Evolutionary conservation across 2,797 vertebrate genomes (phyloP), one percentile per base, ranked within the genome.

Genomic region (Acipenser ruthenus): DNA sequence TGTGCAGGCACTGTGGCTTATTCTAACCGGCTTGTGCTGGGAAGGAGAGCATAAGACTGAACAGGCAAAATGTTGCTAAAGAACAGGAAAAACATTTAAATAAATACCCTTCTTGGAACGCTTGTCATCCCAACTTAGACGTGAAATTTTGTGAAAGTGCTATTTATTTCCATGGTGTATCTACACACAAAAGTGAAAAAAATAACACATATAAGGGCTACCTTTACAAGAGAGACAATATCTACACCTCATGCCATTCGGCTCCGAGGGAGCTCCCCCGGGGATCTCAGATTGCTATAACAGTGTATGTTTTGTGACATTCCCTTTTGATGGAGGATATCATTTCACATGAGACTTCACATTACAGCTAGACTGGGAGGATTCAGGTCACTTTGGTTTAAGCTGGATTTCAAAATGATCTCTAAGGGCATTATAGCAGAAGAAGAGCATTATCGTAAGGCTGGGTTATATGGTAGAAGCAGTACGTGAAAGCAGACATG

Each of bases 261-360:
- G 71, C 67, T 75, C 72, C 69, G 50, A 64, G 12, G 65, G 70
- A 78, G 79, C 82, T 82, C 68, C 23, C 23, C 2, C 61, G 61
- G 83, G 84, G 83, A 86, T 78, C 73, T 71, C 71, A 55, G 78
- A 77, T 77, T 77, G 77, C 82, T 75, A 75, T 81, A 82, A 81
- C 78, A 81, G 78, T 71, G 75, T 71, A 55, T 73, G 74, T 75
- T 75, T 79, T 75, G 80, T 91, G 85, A 89, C 87, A 89, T 90
- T 90, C 83, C 79, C 76, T 79, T 79, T 82, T 83, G 84, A 88
- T 83, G 88, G 85, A 91, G 87, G 88, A 90, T 88, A 87, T 83
- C 77, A 86, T 86, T 82, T 87, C 88, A 87, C 86, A 82, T 82
- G 88, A 89, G 89, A 89, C 83, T 85, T 86, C 83, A 84, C 83